These are phyloP conservation scores for Gopherus flavomarginatus DNA, from an alignment of 2,113 vertebrate genomes.

Conservation along the genomic window DNA sequence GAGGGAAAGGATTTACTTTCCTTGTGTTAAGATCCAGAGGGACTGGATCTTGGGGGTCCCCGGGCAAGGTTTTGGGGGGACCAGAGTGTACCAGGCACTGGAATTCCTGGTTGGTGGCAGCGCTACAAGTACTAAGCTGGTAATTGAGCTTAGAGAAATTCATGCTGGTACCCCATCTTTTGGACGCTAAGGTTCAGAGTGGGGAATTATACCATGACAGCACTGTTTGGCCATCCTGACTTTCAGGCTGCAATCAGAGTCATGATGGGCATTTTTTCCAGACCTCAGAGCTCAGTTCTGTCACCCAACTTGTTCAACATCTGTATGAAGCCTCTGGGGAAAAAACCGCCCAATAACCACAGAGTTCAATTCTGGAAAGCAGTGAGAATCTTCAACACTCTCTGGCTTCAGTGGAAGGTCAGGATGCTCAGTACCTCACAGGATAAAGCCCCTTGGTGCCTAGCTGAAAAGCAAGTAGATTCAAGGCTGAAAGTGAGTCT, in stretches of 20 bases:
- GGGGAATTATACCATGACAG: too few relatives aligned
- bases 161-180: too few relatives aligned
- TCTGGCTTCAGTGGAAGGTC: neutral
- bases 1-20: too few relatives aligned
- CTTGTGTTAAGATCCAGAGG: too few relatives aligned
- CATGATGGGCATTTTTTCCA: neutral
- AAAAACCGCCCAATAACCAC: neutral
- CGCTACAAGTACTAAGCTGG: too few relatives aligned
- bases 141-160: too few relatives aligned
- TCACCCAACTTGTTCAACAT: neutral
- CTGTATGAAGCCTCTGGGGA: constrained; percentile 1
- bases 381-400: neutral
- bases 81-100: too few relatives aligned
- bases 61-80: too few relatives aligned
- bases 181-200: too few relatives aligned
- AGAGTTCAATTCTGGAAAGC: neutral
- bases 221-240: constrained; percentile 66
- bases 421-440: neutral
- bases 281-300: neutral
- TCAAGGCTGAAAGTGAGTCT: neutral
- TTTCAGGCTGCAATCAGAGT: neutral
- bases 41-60: too few relatives aligned
- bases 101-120: too few relatives aligned
- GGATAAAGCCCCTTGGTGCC: neutral
- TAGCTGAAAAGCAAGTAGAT: neutral